A percentile compares a stretch with the other conserved stretches of the same genome.
Evolutionary conservation across 2,113 vertebrate species (phyloP).

Genomic region (Heliornis fulica): DNA sequence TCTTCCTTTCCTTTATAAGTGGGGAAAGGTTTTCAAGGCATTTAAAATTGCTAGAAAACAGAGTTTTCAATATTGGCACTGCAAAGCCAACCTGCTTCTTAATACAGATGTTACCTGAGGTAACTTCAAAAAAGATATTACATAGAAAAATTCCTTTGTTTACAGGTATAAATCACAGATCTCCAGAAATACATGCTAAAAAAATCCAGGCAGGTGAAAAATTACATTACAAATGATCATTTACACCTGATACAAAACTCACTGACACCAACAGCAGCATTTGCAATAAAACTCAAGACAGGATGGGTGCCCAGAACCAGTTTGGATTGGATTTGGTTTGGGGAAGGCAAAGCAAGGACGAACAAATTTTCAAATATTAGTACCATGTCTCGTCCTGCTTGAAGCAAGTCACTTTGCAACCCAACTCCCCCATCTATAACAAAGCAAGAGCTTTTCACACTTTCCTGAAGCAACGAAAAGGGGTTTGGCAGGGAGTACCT

Average conservation of each 20-base stretch:
- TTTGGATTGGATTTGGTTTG: rapidly evolving
- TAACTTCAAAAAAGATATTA: neutral
- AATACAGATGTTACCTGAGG: neutral
- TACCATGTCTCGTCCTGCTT: neutral
- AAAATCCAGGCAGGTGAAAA: neutral
- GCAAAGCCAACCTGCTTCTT: neutral
- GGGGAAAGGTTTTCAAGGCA: neutral
- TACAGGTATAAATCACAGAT: neutral
- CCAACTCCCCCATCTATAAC: neutral
- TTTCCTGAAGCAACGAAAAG: neutral
- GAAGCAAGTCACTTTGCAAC: neutral
- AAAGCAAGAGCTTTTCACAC: rapidly evolving
- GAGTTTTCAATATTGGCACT: neutral
- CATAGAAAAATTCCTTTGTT: neutral
- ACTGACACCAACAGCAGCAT: rapidly evolving
- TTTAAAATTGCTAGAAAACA: neutral
- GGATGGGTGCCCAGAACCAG: neutral
- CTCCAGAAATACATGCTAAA: rapidly evolving
- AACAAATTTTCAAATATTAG: neutral
- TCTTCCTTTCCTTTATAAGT: neutral
- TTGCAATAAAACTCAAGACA: neutral
- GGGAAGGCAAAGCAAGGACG: neutral
- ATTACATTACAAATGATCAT: neutral
- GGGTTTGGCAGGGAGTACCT: neutral
- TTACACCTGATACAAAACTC: neutral